phyloP scores from a whole-genome alignment of 2,888 invertebrate species.

The Drosophila bunnanda region DNA sequence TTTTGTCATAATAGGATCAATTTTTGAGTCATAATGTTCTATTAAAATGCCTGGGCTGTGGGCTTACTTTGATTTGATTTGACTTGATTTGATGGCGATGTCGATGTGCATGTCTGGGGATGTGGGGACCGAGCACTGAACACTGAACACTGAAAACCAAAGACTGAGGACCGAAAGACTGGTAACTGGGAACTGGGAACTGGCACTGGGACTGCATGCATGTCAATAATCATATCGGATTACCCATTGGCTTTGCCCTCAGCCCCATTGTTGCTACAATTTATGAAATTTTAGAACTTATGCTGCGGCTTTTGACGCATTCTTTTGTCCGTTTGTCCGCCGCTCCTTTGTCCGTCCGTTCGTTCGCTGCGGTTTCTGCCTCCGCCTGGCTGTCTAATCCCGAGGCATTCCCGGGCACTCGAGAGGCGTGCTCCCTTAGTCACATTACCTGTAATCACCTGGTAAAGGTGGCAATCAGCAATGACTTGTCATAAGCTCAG shows the following conservation, averaged over 20 bases:
- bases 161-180: conserved; percentile 10
- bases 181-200: conserved; percentile 15
- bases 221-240: conserved; percentile 79
- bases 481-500: conserved; percentile 54
- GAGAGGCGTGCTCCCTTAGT: conserved; percentile 32
- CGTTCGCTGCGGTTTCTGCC: conserved; percentile 54
- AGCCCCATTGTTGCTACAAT: conserved; percentile 75
- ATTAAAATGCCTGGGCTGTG: conserved; percentile 70
- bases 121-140: conserved; percentile 9
- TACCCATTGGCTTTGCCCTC: conserved; percentile 73
- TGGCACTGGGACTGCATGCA: conserved; percentile 59
- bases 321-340: conserved; percentile 57
- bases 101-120: conserved; percentile 39
- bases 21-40: conserved; percentile 74
- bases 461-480: conserved; percentile 27
- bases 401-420: conserved; percentile 21
- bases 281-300: conserved; percentile 79
- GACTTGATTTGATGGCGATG: conserved; percentile 39
- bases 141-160: conserved; percentile 10
- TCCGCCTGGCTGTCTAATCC: conserved; percentile 57
- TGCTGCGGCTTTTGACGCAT: conserved; percentile 79
- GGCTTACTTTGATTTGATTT: conserved; percentile 71
- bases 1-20: conserved; percentile 74
- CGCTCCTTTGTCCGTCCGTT: conserved; percentile 8
- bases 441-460: conserved; percentile 51